Conservation (phyloP, 2,113 vertebrate species). For the Pholis gunnellus region DNA sequence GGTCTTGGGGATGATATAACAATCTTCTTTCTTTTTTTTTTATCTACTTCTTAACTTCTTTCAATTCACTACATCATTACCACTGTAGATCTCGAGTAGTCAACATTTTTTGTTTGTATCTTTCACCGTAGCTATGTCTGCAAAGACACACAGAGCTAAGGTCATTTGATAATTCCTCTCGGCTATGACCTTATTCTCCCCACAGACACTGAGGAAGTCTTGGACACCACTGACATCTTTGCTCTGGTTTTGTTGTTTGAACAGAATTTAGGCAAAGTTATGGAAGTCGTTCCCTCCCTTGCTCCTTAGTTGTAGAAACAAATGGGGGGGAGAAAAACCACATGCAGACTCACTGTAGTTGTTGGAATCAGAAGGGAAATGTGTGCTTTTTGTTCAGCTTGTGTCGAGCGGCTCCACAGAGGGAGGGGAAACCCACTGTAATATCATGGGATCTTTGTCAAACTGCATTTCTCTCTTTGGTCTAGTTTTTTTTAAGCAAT, state of each 20-base stretch:
- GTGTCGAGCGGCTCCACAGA: slow-evolving; percentile 24
- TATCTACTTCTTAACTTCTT: background rate
- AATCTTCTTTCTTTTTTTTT: background rate
- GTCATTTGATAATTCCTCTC: slow-evolving; percentile 2
- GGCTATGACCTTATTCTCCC: slow-evolving; percentile 1
- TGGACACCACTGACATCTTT: background rate
- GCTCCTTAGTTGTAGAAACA: slow-evolving; percentile 3
- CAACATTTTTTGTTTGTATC: too few relatives aligned
- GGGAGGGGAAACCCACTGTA: background rate
- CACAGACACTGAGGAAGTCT: background rate
- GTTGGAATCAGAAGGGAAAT: slow-evolving; percentile 31
- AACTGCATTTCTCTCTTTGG: slow-evolving; percentile 20
- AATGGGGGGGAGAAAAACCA: background rate
- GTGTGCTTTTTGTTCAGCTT: slow-evolving; percentile 39
- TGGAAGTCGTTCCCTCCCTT: background rate
- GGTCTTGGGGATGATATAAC: slow-evolving; percentile 31
- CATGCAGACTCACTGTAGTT: slow-evolving; percentile 23
- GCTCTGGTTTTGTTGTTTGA: background rate
- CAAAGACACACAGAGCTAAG: background rate
- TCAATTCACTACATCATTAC: slow-evolving; percentile 19
- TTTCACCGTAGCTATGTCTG: background rate
- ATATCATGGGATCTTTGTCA: slow-evolving; percentile 29
- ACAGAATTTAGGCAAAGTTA: background rate
- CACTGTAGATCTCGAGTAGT: background rate
- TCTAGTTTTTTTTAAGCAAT: slow-evolving; percentile 43